Base-by-base conservation (phyloP, 2,888 invertebrate species). In the Chouioia cunea region DNA sequence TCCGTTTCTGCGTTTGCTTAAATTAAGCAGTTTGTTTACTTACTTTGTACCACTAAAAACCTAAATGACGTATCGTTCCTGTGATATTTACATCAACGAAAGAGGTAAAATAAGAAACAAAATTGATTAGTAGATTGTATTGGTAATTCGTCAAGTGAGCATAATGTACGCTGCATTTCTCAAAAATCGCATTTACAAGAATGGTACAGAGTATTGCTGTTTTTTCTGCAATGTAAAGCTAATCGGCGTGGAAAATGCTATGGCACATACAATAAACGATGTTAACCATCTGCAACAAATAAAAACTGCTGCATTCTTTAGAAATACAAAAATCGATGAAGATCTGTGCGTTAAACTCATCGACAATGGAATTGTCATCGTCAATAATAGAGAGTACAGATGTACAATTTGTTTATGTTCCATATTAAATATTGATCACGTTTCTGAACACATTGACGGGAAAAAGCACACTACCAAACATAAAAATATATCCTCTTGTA, bases 401-500 rank as follows among this genome's bases (percentile, higher is more conserved):
- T 73, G 65, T 54, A 65, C 54, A 15, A 58, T 69, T 53, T 73
- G 69, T 48, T 48, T 48, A 14, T 66, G 69, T 52, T 20, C 22
- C 16, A 58, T 73, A 43, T 56, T 57, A 22, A 65, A 69, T 16
- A 27, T 69, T 15, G 23, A 48, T 58, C 69, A 63, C 46, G 18
- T 73, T 53, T 18, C 58, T 15, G 65, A 62, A 54, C 72, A 73
- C 27, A 58, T 73, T 44, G 47, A 0, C 47, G 73, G 73, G 10
- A 73, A 73, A 44, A 69, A 58, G 4, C 69, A 73, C 22, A 15
- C 60, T 20, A 56, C 54, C 18, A 68, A 56, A 52, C 54, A 44
- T 48, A 15, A 43, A 44, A 67, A 65, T 56, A 8, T 64, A 43
- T 4, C 64, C 27, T 16, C 53, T 20, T 58, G 20, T 47, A 43